Evolutionary conservation across 2,113 vertebrate genomes (phyloP), one percentile per base, ranked within the genome.

Genomic region (Alexandromys fortis): DNA sequence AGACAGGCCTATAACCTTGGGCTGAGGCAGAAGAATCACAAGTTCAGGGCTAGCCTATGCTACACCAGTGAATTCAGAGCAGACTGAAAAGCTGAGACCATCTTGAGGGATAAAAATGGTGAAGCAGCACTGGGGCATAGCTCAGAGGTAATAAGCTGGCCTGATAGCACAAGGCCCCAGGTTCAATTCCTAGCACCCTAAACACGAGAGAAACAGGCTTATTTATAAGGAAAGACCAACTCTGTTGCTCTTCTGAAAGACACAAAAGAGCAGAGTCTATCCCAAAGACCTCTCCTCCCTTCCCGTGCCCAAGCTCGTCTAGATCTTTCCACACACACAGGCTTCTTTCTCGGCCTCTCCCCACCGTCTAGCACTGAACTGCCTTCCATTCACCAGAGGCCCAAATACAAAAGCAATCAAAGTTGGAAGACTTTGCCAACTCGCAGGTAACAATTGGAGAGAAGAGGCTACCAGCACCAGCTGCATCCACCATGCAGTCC

Each of bases 361-460:
- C 73, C 47, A 82, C 63, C 21, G 24, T 76, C 89, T 86, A 55
- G 42, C 75, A 76, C 1, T 91, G 86, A 96, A 26, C 55, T 92
- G 52, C 45, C 68, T 88, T 75, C 70, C 45, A 68, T 49, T 70
- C 42, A 52, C 76, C 30, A 26, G 86, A 86, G 30, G 13, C 16
- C 89, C 94, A 93, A 61, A n/a, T 0, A 96, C 83, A 95, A 93
- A 97, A 97, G 33, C 87, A 88, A 96, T 90, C 90, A 87, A 58
- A 96, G 3, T 3, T 49, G 58, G 83, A 83, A 5, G 79, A 82
- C 52, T 86, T 85, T 93, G 82, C 82, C 73, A 72, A 93, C 65
- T 42, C 61, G 67, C 58, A 67, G 26, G 63, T 70, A 67, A 92
- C 88, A 33, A 63, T 1, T 26, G 14, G 49, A 86, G 24, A 9